Conservation (phyloP, 2,888 invertebrate species). For the Heliconius sara region DNA sequence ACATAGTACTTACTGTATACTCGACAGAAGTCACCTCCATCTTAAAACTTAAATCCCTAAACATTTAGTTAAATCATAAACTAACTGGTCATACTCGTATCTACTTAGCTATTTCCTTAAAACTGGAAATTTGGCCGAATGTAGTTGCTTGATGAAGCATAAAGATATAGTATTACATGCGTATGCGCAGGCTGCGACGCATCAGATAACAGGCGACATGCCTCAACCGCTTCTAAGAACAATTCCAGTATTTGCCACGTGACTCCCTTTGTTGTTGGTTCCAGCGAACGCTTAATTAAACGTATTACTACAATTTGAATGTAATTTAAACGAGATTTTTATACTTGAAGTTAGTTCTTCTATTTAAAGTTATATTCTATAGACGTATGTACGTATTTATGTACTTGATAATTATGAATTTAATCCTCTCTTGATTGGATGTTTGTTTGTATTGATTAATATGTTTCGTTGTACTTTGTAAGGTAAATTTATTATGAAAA, state of each 20-base stretch:
- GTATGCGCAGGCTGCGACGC: conserved; percentile 63
- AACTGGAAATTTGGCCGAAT: neutral
- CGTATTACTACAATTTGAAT: neutral
- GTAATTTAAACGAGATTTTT: neutral
- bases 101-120: neutral
- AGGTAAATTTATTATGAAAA: neutral
- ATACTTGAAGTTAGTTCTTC: neutral
- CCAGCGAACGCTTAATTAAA: conserved; percentile 12
- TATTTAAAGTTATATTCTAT: neutral
- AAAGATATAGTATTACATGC: conserved; percentile 50
- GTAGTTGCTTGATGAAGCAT: conserved; percentile 51
- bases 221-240: conserved; percentile 50
- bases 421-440: neutral
- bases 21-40: too few species aligned
- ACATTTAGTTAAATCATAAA: neutral
- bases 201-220: conserved; percentile 67
- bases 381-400: neutral
- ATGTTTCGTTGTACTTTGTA: neutral
- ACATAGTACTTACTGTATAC: too few species aligned
- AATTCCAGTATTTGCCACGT: conserved; percentile 56
- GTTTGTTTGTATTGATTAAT: neutral
- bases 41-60: too few species aligned
- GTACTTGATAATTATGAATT: neutral
- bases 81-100: neutral
- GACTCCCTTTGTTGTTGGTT: conserved; percentile 43